Evolutionary conservation across 2,797 vertebrate species (phyloP).

Genomic region (Setipinna tenuifilis): DNA sequence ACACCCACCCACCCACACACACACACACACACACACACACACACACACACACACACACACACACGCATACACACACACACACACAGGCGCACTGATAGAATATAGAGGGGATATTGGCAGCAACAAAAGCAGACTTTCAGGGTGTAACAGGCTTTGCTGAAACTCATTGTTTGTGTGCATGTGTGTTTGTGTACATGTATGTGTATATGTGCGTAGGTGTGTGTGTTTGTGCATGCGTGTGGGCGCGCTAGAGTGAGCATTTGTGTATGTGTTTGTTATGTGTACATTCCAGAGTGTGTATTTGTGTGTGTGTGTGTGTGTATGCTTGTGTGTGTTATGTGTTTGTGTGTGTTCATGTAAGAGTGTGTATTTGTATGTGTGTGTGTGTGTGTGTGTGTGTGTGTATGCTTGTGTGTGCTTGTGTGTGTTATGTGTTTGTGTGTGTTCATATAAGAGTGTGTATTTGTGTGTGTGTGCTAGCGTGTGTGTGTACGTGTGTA

Average conservation of each 20-base stretch:
- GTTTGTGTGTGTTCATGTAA: background rate
- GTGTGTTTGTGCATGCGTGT: conserved; percentile 18
- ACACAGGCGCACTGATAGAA: too few relatives aligned
- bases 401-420: background rate
- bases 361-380: background rate
- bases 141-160: too few relatives aligned
- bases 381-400: background rate
- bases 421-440: background rate
- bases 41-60: background rate
- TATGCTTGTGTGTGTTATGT: conserved; percentile 16
- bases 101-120: too few relatives aligned
- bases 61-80: background rate
- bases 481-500: conserved; percentile 20
- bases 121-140: too few relatives aligned
- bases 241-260: background rate
- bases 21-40: background rate
- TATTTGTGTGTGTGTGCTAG: background rate
- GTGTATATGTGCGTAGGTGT: background rate
- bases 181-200: too few relatives aligned
- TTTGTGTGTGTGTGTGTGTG: background rate
- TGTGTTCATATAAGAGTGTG: too few relatives aligned
- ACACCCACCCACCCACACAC: too few relatives aligned
- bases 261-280: conserved; percentile 24
- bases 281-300: background rate
- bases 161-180: too few relatives aligned